A percentile compares a stretch with the other conserved stretches of the same genome.
Conservation (phyloP, 2,888 invertebrate genomes). For the Heteromurus nitidus region DNA sequence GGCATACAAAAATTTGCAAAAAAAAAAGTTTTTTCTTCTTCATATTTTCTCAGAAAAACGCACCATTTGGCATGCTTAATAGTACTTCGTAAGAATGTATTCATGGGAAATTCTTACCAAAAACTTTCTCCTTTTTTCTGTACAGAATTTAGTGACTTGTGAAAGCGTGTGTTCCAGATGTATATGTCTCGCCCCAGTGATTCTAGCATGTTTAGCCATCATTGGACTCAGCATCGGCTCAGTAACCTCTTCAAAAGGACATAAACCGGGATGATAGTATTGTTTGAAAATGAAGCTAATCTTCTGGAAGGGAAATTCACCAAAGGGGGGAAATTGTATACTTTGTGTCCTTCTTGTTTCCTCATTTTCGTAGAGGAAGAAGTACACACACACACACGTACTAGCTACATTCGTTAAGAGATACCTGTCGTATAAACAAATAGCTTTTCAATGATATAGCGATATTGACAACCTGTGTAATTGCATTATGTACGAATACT, state of each 20-base stretch:
- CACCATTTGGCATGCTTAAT: too few relatives aligned
- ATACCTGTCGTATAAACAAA: not conserved
- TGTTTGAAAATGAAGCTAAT: slow-evolving; percentile 40
- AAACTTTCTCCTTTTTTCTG: slow-evolving; percentile 31
- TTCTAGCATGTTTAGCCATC: slow-evolving; percentile 72
- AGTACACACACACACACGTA: not conserved
- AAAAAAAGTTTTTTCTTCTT: slow-evolving; percentile 11
- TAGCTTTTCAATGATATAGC: not conserved
- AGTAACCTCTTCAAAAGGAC: slow-evolving; percentile 49
- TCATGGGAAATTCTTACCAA: not conserved
- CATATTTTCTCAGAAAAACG: not conserved
- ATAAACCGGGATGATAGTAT: slow-evolving; percentile 47
- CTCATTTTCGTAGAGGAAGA: not conserved
- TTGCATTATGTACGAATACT: too few relatives aligned
- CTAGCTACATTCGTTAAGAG: not conserved
- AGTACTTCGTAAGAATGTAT: not conserved
- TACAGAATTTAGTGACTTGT: slow-evolving; percentile 73
- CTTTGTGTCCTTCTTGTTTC: slow-evolving; percentile 1
- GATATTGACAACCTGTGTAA: too few relatives aligned
- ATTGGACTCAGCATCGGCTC: slow-evolving; percentile 70
- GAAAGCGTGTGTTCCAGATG: slow-evolving; percentile 73
- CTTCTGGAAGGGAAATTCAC: slow-evolving; percentile 14
- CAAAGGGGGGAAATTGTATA: not conserved
- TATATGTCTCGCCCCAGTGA: slow-evolving; percentile 73
- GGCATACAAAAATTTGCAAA: slow-evolving; percentile 8